Conservation (phyloP, 35 echinoderm and acorn worm genomes). For the Strongylocentrotus purpuratus region DNA sequence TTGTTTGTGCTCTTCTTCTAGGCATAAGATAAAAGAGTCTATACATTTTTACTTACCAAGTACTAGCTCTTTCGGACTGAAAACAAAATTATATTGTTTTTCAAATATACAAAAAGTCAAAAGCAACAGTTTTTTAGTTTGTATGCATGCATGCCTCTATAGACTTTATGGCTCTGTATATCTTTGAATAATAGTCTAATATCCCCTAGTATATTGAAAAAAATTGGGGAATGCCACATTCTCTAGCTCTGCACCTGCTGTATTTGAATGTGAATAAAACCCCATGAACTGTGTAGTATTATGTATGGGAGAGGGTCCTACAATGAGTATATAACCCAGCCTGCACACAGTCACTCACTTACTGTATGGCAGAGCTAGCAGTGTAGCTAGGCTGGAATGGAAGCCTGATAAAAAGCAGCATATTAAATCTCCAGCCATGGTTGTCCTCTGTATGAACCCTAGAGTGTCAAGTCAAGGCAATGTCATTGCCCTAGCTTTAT, state of each 20-base stretch:
- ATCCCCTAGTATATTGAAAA: not conserved
- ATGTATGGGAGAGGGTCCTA: not conserved
- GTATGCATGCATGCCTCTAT: too few relatives aligned
- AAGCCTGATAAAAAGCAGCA: slow-evolving; percentile 7
- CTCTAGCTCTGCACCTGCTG: not conserved
- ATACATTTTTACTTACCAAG: too few relatives aligned
- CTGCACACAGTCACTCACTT: not conserved
- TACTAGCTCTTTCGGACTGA: too few relatives aligned
- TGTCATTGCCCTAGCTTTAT: slow-evolving; percentile 37
- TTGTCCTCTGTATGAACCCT: slow-evolving; percentile 4
- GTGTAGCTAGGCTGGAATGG: not conserved
- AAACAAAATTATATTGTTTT: too few relatives aligned
- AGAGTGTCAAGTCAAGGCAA: slow-evolving; percentile 22
- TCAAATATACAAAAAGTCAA: too few relatives aligned
- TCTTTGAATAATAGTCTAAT: not conserved
- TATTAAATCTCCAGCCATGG: slow-evolving; percentile 32
- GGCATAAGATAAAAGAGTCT: too few relatives aligned
- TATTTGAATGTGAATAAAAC: not conserved
- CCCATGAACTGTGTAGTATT: not conserved
- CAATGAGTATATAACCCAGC: not conserved
- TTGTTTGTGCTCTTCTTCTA: too few relatives aligned
- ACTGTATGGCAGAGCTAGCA: not conserved
- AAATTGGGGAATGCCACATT: not conserved
- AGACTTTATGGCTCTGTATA: too few relatives aligned
- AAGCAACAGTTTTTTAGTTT: too few relatives aligned